Evolutionary conservation across 2,888 invertebrate genomes (phyloP).

Genomic region (Gastracanthus pulcherrimus): DNA sequence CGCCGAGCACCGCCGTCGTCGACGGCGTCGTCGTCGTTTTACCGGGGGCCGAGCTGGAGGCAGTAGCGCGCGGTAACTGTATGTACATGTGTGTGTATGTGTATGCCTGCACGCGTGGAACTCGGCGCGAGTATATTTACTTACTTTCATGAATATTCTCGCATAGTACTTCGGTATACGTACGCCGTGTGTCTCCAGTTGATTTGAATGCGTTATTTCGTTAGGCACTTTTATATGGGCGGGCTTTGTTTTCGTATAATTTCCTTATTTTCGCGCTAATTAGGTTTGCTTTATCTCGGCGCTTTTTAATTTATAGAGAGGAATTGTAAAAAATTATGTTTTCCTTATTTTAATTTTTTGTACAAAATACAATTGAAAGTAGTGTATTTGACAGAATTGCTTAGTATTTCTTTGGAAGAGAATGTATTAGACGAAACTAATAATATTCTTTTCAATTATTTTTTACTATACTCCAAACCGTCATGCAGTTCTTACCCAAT

Average conservation of each 20-base stretch:
- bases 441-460: too few species aligned
- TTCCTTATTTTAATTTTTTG: too few species aligned
- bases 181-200: neutral
- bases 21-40: neutral
- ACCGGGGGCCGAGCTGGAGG: neutral
- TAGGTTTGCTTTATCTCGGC: neutral
- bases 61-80: too few species aligned
- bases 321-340: neutral
- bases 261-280: neutral
- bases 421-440: neutral
- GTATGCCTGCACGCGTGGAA: neutral
- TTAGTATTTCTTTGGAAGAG: neutral
- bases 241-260: neutral
- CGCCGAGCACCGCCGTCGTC: conserved; percentile 34
- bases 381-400: too few species aligned
- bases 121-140: conserved; percentile 23
- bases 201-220: conserved; percentile 13
- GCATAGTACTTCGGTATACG: neutral
- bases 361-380: too few species aligned
- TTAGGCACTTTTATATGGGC: neutral
- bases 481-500: too few species aligned
- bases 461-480: too few species aligned
- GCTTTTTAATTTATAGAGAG: neutral
- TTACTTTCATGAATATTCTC: conserved; percentile 42
- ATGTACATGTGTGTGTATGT: too few species aligned